Percentiles rank a stretch among this genome's conserved stretches.
phyloP scores from a whole-genome alignment of 2,797 vertebrate species.

The Dromococcyx pavoninus region DNA sequence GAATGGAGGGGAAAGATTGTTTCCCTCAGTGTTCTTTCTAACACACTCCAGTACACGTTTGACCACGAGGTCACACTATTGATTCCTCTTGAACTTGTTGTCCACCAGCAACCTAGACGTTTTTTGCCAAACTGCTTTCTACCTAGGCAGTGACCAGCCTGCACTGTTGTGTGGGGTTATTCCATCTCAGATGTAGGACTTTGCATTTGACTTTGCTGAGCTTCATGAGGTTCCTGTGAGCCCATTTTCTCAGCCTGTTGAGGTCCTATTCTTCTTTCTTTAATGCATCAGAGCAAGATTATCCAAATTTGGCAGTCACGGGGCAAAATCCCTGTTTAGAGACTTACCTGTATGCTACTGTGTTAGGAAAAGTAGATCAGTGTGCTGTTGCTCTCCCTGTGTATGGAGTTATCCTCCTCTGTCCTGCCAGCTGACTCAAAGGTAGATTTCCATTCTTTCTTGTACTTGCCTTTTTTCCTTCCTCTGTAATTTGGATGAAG shows the following conservation, averaged over 20 bases:
- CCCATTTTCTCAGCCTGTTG: background rate
- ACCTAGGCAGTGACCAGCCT: background rate
- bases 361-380: background rate
- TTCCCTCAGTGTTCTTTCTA: fast-evolving
- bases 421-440: background rate
- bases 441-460: background rate
- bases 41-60: fast-evolving
- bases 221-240: background rate
- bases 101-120: background rate
- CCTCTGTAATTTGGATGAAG: background rate
- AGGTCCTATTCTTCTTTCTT: background rate
- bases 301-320: background rate
- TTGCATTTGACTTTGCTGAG: background rate
- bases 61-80: background rate
- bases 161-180: background rate
- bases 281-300: background rate
- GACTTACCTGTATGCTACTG: background rate
- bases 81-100: background rate
- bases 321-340: background rate
- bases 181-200: background rate
- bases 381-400: background rate
- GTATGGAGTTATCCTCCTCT: background rate
- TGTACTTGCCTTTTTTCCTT: background rate
- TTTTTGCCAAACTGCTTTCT: background rate
- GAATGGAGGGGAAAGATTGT: background rate